Evolutionary conservation across 2,888 invertebrate genomes (phyloP).

Genomic region (Myopa testacea): DNA sequence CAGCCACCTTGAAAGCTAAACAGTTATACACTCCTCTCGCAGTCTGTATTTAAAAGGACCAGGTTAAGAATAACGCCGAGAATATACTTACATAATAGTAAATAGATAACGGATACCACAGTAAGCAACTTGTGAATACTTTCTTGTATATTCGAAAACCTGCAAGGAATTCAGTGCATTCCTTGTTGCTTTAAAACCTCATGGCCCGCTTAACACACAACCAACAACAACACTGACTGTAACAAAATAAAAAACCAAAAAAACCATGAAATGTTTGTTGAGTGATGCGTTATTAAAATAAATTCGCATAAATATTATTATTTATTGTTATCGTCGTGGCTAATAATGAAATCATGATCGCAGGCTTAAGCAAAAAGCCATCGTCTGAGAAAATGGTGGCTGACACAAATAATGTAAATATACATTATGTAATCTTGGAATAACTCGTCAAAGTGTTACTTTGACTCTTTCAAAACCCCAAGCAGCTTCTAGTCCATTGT

Average conservation of each 20-base stretch:
- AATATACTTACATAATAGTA: not conserved
- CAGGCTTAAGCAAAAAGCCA: conserved; percentile 58
- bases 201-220: not conserved
- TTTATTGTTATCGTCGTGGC: conserved; percentile 33
- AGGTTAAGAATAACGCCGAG: not conserved
- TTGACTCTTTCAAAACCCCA: no score
- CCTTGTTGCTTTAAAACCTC: conserved; percentile 17
- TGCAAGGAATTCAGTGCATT: conserved; percentile 26
- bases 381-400: no score
- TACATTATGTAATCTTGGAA: no score
- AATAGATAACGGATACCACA: conserved; percentile 47
- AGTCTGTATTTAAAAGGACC: not conserved
- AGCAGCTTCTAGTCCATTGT: no score
- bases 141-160: conserved; percentile 1
- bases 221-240: conserved; percentile 37
- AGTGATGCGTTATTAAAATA: conserved; percentile 40
- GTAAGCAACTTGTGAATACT: conserved; percentile 43
- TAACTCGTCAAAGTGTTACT: no score
- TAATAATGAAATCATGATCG: conserved; percentile 66
- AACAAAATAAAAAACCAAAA: not conserved
- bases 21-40: not conserved
- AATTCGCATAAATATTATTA: conserved; percentile 23
- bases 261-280: conserved; percentile 18
- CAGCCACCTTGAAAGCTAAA: not conserved
- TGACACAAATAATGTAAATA: no score